Base-by-base conservation (phyloP, 1,140 invertebrate species). In the Drosophila sp. region DNA sequence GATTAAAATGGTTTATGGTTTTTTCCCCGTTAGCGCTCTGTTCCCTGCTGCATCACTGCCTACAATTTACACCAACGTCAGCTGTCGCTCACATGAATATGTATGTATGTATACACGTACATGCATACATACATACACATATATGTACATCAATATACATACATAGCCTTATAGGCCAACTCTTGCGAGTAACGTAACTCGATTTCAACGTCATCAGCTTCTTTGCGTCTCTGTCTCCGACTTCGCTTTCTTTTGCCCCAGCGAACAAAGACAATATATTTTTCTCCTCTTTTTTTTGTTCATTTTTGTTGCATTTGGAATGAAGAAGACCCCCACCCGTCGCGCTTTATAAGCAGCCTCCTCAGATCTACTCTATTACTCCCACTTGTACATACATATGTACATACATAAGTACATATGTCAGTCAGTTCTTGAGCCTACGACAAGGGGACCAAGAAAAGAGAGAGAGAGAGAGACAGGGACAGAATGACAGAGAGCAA, bases 161-260 rank as follows among this genome's bases (percentile, higher is more conserved):
- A 60, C 35, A 66, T 71, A 73, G 72, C 61, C 58, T 60, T 38
- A 40, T 23, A 40, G 58, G 33, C 55, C 55, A 67, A 75, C 76
- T 58, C 44, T 64, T 54, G 63, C 33, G 75, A 72, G 72, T 72
- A 70, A 68, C 79, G 71, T 87, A 76, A 76, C 74, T 76, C 73
- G 76, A 67, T 82, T 79, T 86, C 82, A 86, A 86, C 82, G 82
- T 86, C 82, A 86, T 86, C 82, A 86, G 69, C 72, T 25, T 69
- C 47, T 33, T 27, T 25, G 69, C 72, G 7, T 69, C 47, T 33
- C 32, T 25, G 70, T 66, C 70, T 76, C 55, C 56, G 44, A 23
- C 44, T 50, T 50, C 62, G 81, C 82, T 86, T 86, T 86, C 82
- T 86, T 87, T 86, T 83, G 74, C 63, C 71, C 54, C 57, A 44